Evolutionary conservation across 1,140 invertebrate species (phyloP), one percentile per base, ranked within the genome.

Genomic region (Drosophila sturtevanti): DNA sequence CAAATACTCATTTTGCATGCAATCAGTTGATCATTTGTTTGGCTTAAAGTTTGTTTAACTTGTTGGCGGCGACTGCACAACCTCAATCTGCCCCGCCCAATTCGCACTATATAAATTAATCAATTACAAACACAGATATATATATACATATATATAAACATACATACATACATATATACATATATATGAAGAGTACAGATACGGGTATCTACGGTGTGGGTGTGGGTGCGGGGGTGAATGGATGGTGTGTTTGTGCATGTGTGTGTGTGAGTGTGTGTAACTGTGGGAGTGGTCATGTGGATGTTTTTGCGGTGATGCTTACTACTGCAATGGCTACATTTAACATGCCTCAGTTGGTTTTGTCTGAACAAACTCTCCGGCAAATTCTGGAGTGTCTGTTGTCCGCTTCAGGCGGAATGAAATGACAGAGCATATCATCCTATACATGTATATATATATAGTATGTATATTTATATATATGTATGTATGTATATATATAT

Each of bases 31-130:
- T 51, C 56, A 59, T 59, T 31, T 69, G 55, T 31, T 35, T 58
- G 61, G 27, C 44, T 41, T 51, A 48, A 68, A 63, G 70, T 73
- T 77, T 73, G 64, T 77, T 77, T 77, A 68, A 63, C 69, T 72
- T 71, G 63, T 72, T 78, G 59, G 68, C 41, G 41, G 4, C 18
- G 41, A 48, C 27, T 64, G 34, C 74, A 68, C 54, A 58, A 68
- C 48, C 52, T 21, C 48, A 48, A 34, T 16, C 6, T 51, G 55
- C 27, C 68, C 66, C 63, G 38, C 72, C 56, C 70, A 61, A 21
- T 76, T 76, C 65, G 67, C 64, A 67, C 37, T 69, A 86, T 87
- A 85, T 78, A 87, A 85, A 85, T 85, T 85, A 85, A 85, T 85
- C 81, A 85, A 85, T 85, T 85, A 80, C 81, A 85, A 78, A 65